Evolutionary conservation across 1,140 invertebrate species (phyloP).

Genomic region (Lineus longissimus): DNA sequence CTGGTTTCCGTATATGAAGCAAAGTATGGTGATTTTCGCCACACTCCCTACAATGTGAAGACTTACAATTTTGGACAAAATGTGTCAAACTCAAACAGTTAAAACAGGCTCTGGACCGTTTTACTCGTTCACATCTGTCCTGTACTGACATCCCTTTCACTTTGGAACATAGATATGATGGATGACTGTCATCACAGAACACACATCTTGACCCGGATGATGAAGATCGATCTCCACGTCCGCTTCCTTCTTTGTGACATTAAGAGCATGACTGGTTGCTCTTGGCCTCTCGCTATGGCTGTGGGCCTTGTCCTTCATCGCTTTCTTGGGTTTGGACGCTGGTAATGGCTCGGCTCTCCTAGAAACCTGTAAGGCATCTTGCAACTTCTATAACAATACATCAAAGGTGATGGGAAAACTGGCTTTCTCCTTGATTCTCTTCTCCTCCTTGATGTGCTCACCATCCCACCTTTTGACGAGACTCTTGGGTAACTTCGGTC

Average conservation of each 20-base stretch:
- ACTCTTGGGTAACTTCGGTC: background rate
- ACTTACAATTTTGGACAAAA: background rate
- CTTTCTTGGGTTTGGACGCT: background rate
- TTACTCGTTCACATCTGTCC: background rate
- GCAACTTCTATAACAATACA: background rate
- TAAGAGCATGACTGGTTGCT: background rate
- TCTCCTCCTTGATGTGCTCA: background rate
- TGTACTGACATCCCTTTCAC: background rate
- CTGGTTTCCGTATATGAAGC: background rate
- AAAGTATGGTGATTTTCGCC: background rate
- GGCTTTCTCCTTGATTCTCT: background rate
- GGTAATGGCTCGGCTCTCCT: background rate
- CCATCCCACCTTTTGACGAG: conserved; percentile 1
- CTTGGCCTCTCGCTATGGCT: background rate
- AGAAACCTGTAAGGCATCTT: background rate
- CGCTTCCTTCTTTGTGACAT: background rate
- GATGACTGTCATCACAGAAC: conserved; percentile 2
- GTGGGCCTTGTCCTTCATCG: background rate
- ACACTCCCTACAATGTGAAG: background rate
- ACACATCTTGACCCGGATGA: no score
- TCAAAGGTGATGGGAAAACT: background rate
- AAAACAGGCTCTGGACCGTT: background rate
- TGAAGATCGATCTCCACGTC: background rate
- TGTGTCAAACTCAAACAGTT: no score
- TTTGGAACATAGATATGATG: background rate